Evolutionary conservation across 2,888 invertebrate species (phyloP).

Genomic region (Thymelicus acteon): DNA sequence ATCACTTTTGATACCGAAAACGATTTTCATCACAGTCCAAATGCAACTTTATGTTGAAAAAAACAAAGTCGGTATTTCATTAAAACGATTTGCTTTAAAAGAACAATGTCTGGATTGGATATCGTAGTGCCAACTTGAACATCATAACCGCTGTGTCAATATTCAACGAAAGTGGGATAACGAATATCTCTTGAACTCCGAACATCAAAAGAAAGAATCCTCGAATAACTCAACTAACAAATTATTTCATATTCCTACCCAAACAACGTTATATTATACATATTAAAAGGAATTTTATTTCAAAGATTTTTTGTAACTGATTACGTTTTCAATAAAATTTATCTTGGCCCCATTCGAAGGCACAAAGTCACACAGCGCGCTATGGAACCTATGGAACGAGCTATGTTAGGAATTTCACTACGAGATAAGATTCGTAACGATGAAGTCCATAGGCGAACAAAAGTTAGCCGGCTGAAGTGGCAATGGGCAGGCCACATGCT

Average conservation of each 20-base stretch:
- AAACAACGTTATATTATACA: neutral
- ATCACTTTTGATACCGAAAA: constrained; percentile 10
- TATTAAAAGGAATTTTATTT: no score
- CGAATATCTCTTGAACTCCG: constrained; percentile 11
- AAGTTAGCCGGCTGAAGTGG: no score
- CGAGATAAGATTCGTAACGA: no score
- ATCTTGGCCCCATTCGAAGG: no score
- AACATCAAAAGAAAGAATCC: constrained; percentile 21
- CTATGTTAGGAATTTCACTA: no score
- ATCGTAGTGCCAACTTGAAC: constrained; percentile 9
- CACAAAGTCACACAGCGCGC: no score
- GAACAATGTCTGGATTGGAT: neutral
- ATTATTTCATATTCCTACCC: neutral
- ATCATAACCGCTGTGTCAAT: constrained; percentile 17
- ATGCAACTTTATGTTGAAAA: neutral
- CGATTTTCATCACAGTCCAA: neutral
- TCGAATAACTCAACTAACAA: neutral
- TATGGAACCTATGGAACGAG: no score
- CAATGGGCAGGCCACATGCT: no score
- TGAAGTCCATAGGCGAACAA: no score
- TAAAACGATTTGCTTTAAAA: neutral
- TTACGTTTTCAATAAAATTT: no score
- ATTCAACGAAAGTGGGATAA: constrained; percentile 12
- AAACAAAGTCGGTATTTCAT: neutral
- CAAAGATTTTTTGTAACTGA: no score